Conservation (phyloP, 2,888 invertebrate species). For the Heterodera filipjevi region DNA sequence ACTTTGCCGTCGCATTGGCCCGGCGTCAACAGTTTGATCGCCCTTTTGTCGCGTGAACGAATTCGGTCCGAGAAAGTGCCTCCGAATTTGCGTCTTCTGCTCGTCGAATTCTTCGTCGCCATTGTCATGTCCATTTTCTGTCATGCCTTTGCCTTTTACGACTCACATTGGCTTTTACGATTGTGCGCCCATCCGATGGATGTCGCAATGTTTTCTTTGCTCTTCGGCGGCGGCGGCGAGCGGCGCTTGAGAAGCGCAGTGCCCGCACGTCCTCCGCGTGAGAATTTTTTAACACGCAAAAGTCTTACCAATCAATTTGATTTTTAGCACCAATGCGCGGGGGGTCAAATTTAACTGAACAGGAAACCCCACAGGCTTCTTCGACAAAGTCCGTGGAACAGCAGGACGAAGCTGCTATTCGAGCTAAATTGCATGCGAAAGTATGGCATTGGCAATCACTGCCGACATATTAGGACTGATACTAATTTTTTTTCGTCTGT, state of each 20-base stretch:
- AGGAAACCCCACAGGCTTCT: not conserved
- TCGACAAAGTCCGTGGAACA: constrained; percentile 13
- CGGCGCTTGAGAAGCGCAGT: constrained; percentile 71
- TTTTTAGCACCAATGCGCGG: constrained; percentile 36
- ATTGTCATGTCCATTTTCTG: constrained; percentile 80
- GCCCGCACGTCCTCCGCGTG: constrained; percentile 58
- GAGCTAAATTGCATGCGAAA: constrained; percentile 59
- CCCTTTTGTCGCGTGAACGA: constrained; percentile 86
- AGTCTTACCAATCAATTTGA: not conserved
- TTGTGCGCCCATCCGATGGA: constrained; percentile 82
- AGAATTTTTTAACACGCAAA: constrained; percentile 20
- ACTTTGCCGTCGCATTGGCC: constrained; percentile 73
- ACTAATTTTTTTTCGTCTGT: too few relatives aligned
- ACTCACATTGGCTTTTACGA: constrained; percentile 84
- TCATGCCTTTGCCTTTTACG: constrained; percentile 88
- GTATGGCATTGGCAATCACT: too few relatives aligned
- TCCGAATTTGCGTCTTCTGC: constrained; percentile 78
- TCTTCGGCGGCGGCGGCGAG: constrained; percentile 89
- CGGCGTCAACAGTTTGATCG: constrained; percentile 86
- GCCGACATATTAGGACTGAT: too few relatives aligned
- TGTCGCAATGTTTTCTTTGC: constrained; percentile 78
- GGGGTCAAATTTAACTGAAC: not conserved
- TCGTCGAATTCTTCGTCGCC: constrained; percentile 90
- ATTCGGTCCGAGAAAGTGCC: constrained; percentile 27
- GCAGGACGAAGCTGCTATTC: constrained; percentile 40